Percentiles rank a stretch among this genome's conserved stretches.
These are phyloP conservation scores for Brachionus angularis DNA, from an alignment of 1,140 invertebrate species.

Conservation along the genomic window DNA sequence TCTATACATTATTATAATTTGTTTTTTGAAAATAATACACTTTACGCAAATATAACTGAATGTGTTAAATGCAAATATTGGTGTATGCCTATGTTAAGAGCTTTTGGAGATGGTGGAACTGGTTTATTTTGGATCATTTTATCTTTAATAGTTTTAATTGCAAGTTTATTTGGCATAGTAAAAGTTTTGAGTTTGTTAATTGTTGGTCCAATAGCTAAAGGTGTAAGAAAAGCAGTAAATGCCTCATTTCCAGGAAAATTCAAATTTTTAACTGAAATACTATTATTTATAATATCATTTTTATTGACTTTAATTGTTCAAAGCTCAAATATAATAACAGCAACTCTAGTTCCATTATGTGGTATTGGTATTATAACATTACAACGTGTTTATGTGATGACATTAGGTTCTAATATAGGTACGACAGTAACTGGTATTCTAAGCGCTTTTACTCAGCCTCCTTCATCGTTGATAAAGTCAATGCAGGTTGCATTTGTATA, in stretches of 20 bases:
- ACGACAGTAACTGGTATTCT: conserved; percentile 64
- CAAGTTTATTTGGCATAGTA: conserved; percentile 30
- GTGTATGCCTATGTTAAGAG: conserved; percentile 21
- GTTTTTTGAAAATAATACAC: neutral
- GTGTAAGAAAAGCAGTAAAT: conserved; percentile 63
- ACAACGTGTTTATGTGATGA: conserved; percentile 65
- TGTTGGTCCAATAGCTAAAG: conserved; percentile 59
- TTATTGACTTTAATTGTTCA: conserved; percentile 65
- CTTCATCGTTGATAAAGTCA: conserved; percentile 52
- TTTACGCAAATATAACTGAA: neutral
- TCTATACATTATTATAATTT: neutral
- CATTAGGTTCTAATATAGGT: conserved; percentile 65
- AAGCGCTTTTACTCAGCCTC: conserved; percentile 59
- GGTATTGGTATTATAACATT: conserved; percentile 65
- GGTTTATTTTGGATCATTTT: conserved; percentile 40
- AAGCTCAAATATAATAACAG: conserved; percentile 66
- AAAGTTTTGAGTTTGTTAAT: conserved; percentile 27
- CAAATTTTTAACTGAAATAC: conserved; percentile 61
- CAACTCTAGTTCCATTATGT: conserved; percentile 65
- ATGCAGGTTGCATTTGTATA: conserved; percentile 66
- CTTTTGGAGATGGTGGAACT: conserved; percentile 33
- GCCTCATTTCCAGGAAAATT: conserved; percentile 60
- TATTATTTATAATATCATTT: conserved; percentile 58
- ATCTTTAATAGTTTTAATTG: neutral
- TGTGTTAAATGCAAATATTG: conserved; percentile 24